Evolutionary conservation across 2,797 vertebrate genomes (phyloP), one percentile per base, ranked within the genome.

Genomic region (Onychomys arenicola): DNA sequence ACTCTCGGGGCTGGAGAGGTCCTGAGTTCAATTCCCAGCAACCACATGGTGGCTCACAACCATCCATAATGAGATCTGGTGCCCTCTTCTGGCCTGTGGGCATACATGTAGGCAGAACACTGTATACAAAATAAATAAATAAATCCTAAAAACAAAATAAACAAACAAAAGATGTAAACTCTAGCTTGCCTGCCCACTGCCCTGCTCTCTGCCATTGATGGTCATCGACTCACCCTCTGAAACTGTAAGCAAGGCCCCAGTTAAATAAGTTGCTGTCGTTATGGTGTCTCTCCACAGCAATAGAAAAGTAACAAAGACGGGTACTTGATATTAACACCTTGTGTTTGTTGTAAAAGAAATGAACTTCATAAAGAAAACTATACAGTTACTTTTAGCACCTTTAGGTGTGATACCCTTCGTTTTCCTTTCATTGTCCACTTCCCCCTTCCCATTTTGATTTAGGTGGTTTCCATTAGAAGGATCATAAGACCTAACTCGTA

Each of bases 401-500:
- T 90, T 93, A 52, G 16, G 14, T 95, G 69, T 78, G 40, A 71
- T 32, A 34, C 2, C 21, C 87, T 75, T 77, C n/a, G 46, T 59
- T 25, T 91, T 82, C 83, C 23, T 89, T 55, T 95, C 46, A 82
- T 85, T 71, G 52, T 77, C 32, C 32, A 57, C 5, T 92, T 82
- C 8, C 67, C 27, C 34, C 19, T 93, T 57, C 34, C 34, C 82
- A 61, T 76, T 90, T 78, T 88, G 78, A 67, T 82, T 86, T 96
- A 92, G 86, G 19, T 90, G 37, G 34, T 85, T 52, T 92, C 49
- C 59, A 96, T 59, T 19, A 91, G 90, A 89, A 86, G 82, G 95
- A 34, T 46, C 67, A 59, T 73, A 67, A 93, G 92, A 91, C 16
- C 59, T 88, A 57, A 84, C 40, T 96, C 25, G 27, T 86, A 43